Percentiles rank a stretch among this genome's conserved stretches.
Conservation (phyloP, 2,888 invertebrate genomes). For the Colletes collaris region DNA sequence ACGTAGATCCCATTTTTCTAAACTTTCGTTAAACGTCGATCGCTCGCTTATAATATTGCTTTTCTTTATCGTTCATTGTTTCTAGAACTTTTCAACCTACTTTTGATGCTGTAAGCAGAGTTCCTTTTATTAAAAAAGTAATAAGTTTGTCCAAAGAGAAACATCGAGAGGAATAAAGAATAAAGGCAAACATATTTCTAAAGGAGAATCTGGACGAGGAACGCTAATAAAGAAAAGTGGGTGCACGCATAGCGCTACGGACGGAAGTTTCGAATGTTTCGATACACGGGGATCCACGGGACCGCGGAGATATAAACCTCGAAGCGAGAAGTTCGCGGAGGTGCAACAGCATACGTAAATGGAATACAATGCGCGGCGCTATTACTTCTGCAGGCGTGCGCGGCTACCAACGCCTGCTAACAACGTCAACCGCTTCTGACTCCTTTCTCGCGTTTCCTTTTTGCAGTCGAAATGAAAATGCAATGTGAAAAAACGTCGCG, state of each 20-base stretch:
- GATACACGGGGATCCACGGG: slow-evolving; percentile 44
- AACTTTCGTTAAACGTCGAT: too few species aligned
- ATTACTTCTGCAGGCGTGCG: slow-evolving; percentile 49
- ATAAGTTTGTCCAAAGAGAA: too few species aligned
- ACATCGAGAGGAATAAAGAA: too few species aligned
- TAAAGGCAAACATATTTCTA: too few species aligned
- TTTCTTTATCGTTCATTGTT: too few species aligned
- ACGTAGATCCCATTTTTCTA: too few species aligned
- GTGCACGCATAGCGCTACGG: not conserved
- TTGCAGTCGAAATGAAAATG: slow-evolving; percentile 53
- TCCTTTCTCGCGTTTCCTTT: slow-evolving; percentile 51
- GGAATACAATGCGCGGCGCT: slow-evolving; percentile 56
- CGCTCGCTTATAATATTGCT: too few species aligned
- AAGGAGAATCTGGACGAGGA: too few species aligned
- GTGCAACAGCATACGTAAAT: slow-evolving; percentile 61
- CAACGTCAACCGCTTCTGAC: slow-evolving; percentile 50
- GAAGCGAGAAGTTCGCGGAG: slow-evolving; percentile 54
- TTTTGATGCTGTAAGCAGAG: too few species aligned
- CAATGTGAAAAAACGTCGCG: slow-evolving; percentile 23
- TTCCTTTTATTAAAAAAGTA: too few species aligned
- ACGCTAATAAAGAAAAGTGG: too few species aligned
- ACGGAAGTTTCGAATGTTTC: slow-evolving; percentile 56
- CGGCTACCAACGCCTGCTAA: slow-evolving; percentile 47
- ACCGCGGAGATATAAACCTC: slow-evolving; percentile 51
- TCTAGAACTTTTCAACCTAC: too few species aligned